Base-by-base conservation (phyloP, 2,888 invertebrate species). In the Oxytorus armatus region DNA sequence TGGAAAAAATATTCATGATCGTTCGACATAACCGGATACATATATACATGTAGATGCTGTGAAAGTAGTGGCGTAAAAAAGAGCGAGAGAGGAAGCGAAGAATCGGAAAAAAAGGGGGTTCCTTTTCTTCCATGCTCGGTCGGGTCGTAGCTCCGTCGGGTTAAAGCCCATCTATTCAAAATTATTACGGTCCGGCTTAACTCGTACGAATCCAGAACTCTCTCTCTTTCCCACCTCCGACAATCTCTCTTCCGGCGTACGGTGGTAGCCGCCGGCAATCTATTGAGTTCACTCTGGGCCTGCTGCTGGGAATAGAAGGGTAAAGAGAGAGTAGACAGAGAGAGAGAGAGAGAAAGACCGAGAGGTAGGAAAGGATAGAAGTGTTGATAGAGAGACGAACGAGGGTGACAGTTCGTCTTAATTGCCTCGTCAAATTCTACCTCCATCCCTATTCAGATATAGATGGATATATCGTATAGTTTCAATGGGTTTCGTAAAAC, bases 131-230 rank as follows among this genome's bases (percentile, higher is more conserved):
- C 42, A 23, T 66, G 42, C 69, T 66, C 59, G 65, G 59, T 75
- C 23, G 65, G 66, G 23, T 47, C 36, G 65, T 47, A 44, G 47
- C 80, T 82, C 81, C 82, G 77, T 73, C 61, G 77, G 83, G 81
- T 84, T 86, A 86, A n/a, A 83, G 83, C 84, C 83, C 83, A 44
- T 75, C 70, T 44, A 86, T 86, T 84, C 84, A 86, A 84, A 86
- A 86, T 86, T 86, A 86, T 86, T 86, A 85, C 84, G 81, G 82
- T 83, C 79, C 79, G 61, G 81, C 82, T 85, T 85, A 83, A 85
- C 79, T 82, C 82, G 23, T 75, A 49, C 53, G 79, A 79, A 82
- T 79, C 53, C 76, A 68, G 59, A 79, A 75, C 66, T 51, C 69
- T 8, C 69, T 8, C 47, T 18, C 72, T 11, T 65, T 69, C 49